These are phyloP conservation scores for Morpho helenor DNA, from an alignment of 2,888 invertebrate species.

Conservation along the genomic window DNA sequence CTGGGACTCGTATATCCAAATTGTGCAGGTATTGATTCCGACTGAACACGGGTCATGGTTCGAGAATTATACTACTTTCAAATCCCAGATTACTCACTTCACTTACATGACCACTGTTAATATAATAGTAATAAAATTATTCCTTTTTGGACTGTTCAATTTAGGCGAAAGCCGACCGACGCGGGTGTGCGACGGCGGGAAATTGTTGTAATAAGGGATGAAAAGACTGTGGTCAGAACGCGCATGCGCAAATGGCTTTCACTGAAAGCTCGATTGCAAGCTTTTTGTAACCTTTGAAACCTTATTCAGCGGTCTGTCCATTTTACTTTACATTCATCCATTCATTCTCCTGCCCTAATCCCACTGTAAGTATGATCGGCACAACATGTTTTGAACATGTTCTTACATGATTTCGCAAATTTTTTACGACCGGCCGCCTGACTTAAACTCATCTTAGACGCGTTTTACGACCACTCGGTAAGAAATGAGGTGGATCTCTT, in stretches of 20 bases:
- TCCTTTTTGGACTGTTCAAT: conserved; percentile 8
- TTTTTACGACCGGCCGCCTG: too few species aligned
- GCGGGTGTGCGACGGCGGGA: conserved; percentile 51
- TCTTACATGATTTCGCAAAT: too few species aligned
- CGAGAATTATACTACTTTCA: not conserved
- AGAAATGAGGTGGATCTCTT: too few species aligned
- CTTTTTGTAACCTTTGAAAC: conserved; percentile 23
- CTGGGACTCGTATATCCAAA: conserved; percentile 34
- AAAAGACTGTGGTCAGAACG: conserved; percentile 28
- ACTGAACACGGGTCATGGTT: conserved; percentile 17
- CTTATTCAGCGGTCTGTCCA: conserved; percentile 11
- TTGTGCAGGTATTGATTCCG: conserved; percentile 12
- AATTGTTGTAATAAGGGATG: conserved; percentile 38
- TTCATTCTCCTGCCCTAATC: too few species aligned
- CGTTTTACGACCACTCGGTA: too few species aligned
- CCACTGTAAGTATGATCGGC: too few species aligned
- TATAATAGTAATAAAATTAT: not conserved
- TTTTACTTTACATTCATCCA: too few species aligned
- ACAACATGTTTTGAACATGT: too few species aligned
- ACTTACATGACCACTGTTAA: conserved; percentile 10
- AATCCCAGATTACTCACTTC: conserved; percentile 23
- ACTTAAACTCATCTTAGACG: too few species aligned
- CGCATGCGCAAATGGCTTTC: conserved; percentile 54
- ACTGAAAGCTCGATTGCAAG: conserved; percentile 26
- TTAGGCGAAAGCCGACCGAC: conserved; percentile 34